Evolutionary conservation across 2,797 vertebrate genomes (phyloP).

Genomic region (Schizothorax lantsangensis): DNA sequence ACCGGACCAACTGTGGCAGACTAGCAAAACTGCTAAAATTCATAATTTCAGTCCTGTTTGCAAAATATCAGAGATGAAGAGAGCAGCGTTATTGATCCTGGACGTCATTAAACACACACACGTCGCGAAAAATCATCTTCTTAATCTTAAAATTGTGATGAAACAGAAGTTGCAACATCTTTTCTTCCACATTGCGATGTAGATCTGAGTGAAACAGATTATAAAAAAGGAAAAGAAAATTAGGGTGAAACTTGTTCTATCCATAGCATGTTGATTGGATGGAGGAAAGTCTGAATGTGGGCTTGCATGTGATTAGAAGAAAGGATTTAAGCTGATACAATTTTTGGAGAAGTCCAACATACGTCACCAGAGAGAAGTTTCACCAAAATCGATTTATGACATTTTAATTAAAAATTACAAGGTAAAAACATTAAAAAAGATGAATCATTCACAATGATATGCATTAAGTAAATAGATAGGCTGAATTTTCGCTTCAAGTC

Average conservation of each 20-base stretch:
- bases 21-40: slow-evolving; percentile 31
- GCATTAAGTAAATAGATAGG: neutral
- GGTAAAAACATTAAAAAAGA: neutral
- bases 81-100: neutral
- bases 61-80: neutral
- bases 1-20: slow-evolving; percentile 26
- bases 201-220: neutral
- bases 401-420: neutral
- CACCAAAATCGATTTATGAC: neutral
- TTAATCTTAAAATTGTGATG: neutral
- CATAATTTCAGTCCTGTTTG: neutral
- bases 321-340: neutral
- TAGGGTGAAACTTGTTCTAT: neutral
- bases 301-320: neutral
- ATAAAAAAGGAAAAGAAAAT: neutral
- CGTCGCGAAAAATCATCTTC: neutral
- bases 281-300: neutral
- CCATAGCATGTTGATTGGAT: neutral
- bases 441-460: neutral
- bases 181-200: neutral
- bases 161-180: neutral
- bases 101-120: neutral
- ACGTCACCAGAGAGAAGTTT: neutral
- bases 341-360: neutral
- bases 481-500: neutral